Percentiles rank a stretch among this genome's conserved stretches.
These are phyloP conservation scores for Cacatua alba DNA, from an alignment of 2,113 vertebrate genomes.

Conservation along the genomic window DNA sequence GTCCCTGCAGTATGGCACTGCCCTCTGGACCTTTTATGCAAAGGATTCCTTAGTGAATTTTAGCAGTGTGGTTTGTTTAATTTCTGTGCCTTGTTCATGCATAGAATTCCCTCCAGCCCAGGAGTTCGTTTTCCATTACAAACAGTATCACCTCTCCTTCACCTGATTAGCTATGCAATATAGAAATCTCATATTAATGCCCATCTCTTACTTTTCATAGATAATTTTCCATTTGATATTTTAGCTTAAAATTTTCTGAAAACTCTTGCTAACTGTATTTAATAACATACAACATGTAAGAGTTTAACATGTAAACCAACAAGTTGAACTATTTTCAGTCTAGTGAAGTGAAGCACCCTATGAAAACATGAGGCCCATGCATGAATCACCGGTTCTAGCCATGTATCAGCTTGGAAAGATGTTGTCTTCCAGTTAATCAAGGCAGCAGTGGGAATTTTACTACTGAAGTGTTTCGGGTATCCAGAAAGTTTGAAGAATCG, in stretches of 20 bases:
- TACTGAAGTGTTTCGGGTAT: not conserved
- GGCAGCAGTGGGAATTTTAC: not conserved
- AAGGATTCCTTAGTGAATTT: not conserved
- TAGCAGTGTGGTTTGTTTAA: not conserved
- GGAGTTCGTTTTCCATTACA: not conserved
- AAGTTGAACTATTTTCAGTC: not conserved
- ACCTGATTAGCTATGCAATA: not conserved
- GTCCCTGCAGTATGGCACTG: not conserved
- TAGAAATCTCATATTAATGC: not conserved
- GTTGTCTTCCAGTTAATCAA: not conserved
- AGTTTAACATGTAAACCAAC: not conserved
- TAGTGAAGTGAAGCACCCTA: not conserved
- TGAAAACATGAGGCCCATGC: not conserved
- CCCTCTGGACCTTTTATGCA: not conserved
- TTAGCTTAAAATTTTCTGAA: not conserved
- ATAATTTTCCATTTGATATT: not conserved
- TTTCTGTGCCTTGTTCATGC: not conserved
- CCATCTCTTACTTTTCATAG: not conserved
- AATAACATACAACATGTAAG: not conserved
- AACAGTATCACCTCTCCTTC: not conserved
- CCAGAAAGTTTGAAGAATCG: not conserved
- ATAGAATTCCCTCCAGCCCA: not conserved
- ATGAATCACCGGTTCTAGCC: not conserved
- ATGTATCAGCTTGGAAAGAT: not conserved
- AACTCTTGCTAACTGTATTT: not conserved